Evolutionary conservation across 2,113 vertebrate species (phyloP), one percentile per base, ranked within the genome.

Genomic region (Todiramphus chloris): DNA sequence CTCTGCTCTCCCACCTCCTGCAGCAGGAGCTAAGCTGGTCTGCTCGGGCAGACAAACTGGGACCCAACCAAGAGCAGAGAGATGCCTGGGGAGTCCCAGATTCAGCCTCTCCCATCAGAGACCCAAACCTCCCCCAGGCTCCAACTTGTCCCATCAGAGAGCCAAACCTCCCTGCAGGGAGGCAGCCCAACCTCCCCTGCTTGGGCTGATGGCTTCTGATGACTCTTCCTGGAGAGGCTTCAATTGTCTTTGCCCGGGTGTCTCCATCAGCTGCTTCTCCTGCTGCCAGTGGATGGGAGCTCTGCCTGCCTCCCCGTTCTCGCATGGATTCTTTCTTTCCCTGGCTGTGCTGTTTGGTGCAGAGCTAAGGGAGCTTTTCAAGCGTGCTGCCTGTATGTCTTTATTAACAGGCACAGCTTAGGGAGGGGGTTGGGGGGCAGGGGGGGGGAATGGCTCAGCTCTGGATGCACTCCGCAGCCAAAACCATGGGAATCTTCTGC

Each of bases 401-500:
- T 68, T 39, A 95, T 93, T 69, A 86, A 55, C 85, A 82, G 74
- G 11, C 85, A 7, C 35, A 23, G 75, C 44, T 83, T 37, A 55
- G 68, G 67, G 48, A 53, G 35, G 41, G 60, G 79, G 27, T 2
- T 4, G 33, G 10, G 10, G 9, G 20, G 5, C 18, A 19, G 17
- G 41, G 5, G 41, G 5, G 31, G 28, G n/a, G 33, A 2, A 2
- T 2, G 30, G 60, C 11, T 44, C 4, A 4, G 55, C 89, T 83
- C 68, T 27, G 6, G 86, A 21, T 44, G 58, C 64, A 1, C 76
- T 80, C 86, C 9, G n/a, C 25, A 21, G 89, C 68, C 60, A 37
- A 94, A 95, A 82, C 83, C 91, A 94, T 91, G 94, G 94, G 94
- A 97, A 96, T 96, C 94, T 72, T 21, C 93, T 94, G 94, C 93